Evolutionary conservation across 2,113 vertebrate species (phyloP).

Genomic region (Corythaixoides concolor): DNA sequence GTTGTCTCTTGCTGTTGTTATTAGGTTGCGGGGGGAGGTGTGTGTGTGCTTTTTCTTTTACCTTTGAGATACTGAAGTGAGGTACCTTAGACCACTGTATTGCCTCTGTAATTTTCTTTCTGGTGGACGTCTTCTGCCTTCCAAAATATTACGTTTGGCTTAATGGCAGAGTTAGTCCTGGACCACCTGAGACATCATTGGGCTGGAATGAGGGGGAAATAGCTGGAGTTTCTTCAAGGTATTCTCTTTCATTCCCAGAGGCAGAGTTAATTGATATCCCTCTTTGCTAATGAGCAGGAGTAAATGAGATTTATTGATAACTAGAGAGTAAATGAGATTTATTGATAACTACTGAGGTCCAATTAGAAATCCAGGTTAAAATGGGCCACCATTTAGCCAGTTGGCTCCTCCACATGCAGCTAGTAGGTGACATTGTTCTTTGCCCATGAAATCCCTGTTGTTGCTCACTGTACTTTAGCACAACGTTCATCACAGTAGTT

Average conservation of each 20-base stretch:
- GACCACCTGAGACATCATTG: neutral
- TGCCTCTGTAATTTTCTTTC: neutral
- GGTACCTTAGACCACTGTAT: no score
- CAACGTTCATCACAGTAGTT: neutral
- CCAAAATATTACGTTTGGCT: neutral
- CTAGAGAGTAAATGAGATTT: neutral
- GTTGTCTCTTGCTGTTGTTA: neutral
- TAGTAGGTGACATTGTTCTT: neutral
- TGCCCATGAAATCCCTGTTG: neutral
- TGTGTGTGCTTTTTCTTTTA: neutral
- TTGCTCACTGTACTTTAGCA: neutral
- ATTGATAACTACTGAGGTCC: neutral
- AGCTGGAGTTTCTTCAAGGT: neutral
- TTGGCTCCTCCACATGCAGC: neutral
- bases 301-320: neutral
- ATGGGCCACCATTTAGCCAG: neutral
- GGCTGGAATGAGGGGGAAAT: neutral
- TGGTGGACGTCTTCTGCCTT: neutral
- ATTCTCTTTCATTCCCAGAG: neutral
- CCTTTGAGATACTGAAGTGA: neutral
- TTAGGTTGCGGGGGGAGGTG: fast-evolving
- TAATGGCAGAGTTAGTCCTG: neutral
- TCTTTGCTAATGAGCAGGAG: neutral
- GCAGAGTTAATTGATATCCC: neutral
- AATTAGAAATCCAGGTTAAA: neutral